Evolutionary conservation across 2,113 vertebrate species (phyloP).

Genomic region (Nipponia nippon): DNA sequence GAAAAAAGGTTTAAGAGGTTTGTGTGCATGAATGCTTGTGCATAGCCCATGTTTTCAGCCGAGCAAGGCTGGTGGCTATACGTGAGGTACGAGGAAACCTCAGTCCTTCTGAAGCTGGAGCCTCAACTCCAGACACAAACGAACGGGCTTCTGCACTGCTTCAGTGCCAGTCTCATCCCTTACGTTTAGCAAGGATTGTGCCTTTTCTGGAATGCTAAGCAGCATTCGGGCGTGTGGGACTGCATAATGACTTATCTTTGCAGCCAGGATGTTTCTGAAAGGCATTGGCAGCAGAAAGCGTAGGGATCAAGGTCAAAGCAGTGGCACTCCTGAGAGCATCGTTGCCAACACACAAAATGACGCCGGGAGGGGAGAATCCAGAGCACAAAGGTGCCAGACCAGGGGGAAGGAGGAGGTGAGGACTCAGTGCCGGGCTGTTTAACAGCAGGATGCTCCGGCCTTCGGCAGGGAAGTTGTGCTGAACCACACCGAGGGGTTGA

Average conservation of each 20-base stretch:
- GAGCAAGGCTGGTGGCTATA: neutral
- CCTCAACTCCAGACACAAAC: neutral
- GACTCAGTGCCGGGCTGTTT: rapidly evolving
- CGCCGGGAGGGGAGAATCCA: neutral
- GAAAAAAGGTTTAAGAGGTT: neutral
- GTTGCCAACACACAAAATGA: neutral
- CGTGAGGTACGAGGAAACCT: rapidly evolving
- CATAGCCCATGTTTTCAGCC: neutral
- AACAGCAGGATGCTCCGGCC: neutral
- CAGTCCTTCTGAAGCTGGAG: neutral
- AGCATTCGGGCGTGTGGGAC: neutral
- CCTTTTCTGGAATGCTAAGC: slow-evolving; percentile 18
- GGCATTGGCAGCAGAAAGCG: neutral
- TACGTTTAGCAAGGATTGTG: neutral
- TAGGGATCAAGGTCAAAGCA: neutral
- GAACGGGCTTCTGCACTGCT: neutral
- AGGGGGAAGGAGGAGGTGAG: neutral
- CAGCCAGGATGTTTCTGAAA: neutral
- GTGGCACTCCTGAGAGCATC: neutral
- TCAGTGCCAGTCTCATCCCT: neutral
- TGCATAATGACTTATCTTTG: neutral
- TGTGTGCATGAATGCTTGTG: neutral
- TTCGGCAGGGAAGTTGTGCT: neutral
- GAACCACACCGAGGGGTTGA: neutral
- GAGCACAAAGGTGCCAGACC: neutral